Evolutionary conservation across 1,140 invertebrate genomes (phyloP).

Genomic region (Drosophila ambigua): DNA sequence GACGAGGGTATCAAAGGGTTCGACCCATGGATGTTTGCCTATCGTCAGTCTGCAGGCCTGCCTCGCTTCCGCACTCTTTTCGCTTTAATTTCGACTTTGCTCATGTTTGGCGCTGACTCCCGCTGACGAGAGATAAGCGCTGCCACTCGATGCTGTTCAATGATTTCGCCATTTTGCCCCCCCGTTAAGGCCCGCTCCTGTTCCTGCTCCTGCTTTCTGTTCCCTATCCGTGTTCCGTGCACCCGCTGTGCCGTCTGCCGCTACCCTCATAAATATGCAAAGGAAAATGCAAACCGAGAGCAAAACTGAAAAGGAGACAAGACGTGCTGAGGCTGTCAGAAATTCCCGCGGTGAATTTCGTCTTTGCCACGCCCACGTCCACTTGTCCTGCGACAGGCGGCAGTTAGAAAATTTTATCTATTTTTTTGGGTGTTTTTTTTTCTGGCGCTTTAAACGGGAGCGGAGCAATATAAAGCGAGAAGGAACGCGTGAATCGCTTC

Average conservation of each 20-base stretch:
- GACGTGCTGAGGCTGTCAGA: constrained; percentile 32
- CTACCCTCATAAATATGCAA: constrained; percentile 76
- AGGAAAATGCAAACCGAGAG: constrained; percentile 64
- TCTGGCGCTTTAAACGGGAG: no score
- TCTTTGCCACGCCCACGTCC: constrained; percentile 55
- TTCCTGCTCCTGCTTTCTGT: background rate
- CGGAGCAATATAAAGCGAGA: no score
- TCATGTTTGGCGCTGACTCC: background rate
- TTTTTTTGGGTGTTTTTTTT: no score
- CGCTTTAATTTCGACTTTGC: background rate
- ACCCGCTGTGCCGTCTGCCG: background rate
- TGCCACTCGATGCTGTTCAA: constrained; percentile 35
- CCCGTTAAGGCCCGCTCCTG: background rate
- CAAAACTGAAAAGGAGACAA: constrained; percentile 24
- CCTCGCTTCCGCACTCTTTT: background rate
- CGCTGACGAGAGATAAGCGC: constrained; percentile 29
- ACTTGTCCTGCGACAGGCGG: background rate
- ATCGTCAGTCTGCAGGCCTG: background rate
- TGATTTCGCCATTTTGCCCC: background rate
- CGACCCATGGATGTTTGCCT: no score
- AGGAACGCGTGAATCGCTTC: no score
- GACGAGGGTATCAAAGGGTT: no score
- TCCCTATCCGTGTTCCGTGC: constrained; percentile 1
- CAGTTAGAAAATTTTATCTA: constrained; percentile 35
- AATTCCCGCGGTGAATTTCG: constrained; percentile 5